Evolutionary conservation across 1,140 invertebrate genomes (phyloP), one percentile per base, ranked within the genome.

Genomic region (Bathynomus jamesi): DNA sequence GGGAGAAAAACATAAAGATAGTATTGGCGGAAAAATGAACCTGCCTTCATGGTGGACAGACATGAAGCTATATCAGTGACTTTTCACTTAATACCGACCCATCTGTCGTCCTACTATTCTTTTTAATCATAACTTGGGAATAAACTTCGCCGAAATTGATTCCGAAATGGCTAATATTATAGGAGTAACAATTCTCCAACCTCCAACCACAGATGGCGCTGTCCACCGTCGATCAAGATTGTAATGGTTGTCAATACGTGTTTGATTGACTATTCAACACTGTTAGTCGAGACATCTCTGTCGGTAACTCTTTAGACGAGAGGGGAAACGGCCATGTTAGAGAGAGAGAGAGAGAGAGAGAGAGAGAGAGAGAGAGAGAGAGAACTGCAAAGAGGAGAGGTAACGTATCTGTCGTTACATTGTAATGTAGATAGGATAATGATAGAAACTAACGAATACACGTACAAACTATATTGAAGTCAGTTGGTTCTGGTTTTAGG

Each of bases 181-280:
- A 21, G 11, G 40, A 11, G 40, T 53, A 11, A 53, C 40, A 53
- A 17, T 53, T 17, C 40, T 53, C 21, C 21, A 53, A 53, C 40
- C 40, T 53, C 40, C 21, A 53, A 53, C 40, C 40, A 53, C 40
- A 53, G 40, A 53, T 53, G 40, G 13, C 40, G 40, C 40, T 53
- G 40, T 53, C 40, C 11, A 5, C 40, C 40, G 40, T 21, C 21
- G 40, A 53, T 53, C 40, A 53, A 53, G 40, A 53, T 53, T 53
- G 40, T 53, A 53, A 53, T 53, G 40, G 40, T 21, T 53, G 40
- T 53, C 40, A 53, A 53, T 53, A 53, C 40, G 13, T 17, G 40
- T 53, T 53, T 53, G 40, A 53, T 53, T 53, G 40, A 53, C 40
- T 53, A 53, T 53, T 53, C 40, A 53, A 53, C 40, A 53, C 40